Evolutionary conservation across 2,797 vertebrate genomes (phyloP).

Genomic region (Melanotaenia pygmaea): DNA sequence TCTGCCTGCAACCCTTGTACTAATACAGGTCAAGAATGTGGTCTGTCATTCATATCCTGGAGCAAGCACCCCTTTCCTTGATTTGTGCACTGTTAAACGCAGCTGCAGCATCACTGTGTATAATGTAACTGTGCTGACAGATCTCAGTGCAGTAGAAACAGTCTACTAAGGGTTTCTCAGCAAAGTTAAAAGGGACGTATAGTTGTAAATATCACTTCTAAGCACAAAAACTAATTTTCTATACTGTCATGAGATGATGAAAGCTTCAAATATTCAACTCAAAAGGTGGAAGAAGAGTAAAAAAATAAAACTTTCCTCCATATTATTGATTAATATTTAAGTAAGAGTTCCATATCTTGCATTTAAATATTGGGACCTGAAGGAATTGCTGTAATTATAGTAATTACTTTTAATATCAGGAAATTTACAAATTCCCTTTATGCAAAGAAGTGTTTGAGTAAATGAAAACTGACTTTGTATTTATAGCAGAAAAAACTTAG

Average conservation of each 20-base stretch:
- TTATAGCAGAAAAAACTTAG: neutral
- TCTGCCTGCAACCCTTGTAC: constrained; percentile 45
- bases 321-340: neutral
- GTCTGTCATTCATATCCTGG: constrained; percentile 44
- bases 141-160: neutral
- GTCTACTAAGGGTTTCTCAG: neutral
- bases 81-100: constrained; percentile 29
- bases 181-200: neutral
- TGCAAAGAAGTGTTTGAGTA: neutral
- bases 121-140: constrained; percentile 2
- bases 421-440: neutral
- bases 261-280: neutral
- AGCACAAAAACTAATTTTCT: neutral
- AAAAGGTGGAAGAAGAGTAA: neutral
- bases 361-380: neutral
- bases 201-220: neutral
- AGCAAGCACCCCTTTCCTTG: constrained; percentile 21
- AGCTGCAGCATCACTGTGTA: neutral
- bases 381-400: neutral
- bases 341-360: neutral
- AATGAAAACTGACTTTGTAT: neutral
- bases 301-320: neutral
- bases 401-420: neutral
- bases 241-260: neutral
- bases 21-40: constrained; percentile 43